Percentiles rank a stretch among this genome's conserved stretches.
These are phyloP conservation scores for Ptychodera flava DNA, from an alignment of 35 echinoderm and acorn worm genomes.

Conservation along the genomic window DNA sequence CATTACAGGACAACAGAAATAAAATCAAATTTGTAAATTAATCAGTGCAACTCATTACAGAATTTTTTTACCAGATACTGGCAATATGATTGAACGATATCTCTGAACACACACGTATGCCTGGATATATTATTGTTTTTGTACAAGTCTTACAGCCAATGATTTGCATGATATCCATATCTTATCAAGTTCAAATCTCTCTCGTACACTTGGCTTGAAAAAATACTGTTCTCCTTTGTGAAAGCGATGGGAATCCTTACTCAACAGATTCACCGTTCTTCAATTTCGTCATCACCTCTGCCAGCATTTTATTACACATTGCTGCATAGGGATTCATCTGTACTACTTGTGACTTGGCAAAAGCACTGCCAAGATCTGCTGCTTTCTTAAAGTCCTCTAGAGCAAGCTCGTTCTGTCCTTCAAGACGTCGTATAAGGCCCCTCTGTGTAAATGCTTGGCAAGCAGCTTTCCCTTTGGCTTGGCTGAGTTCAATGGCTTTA, in stretches of 20 bases:
- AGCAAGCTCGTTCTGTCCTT: constrained; percentile 60
- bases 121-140: too few species aligned
- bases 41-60: too few species aligned
- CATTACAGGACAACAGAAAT: too few species aligned
- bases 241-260: background rate
- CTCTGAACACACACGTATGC: too few species aligned
- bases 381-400: constrained; percentile 75
- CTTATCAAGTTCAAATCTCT: too few species aligned
- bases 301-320: constrained; percentile 96
- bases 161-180: too few species aligned
- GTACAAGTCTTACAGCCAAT: too few species aligned
- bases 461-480: constrained; percentile 55
- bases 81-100: too few species aligned
- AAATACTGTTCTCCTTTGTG: too few species aligned
- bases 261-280: constrained; percentile 53
- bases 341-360: constrained; percentile 75
- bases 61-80: too few species aligned
- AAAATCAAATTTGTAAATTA: too few species aligned
- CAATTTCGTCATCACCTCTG: constrained; percentile 63
- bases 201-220: too few species aligned
- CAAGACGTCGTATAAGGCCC: constrained; percentile 64
- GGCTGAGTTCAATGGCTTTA: constrained; percentile 69
- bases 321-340: constrained; percentile 93
- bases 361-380: constrained; percentile 65
- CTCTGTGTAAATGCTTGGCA: constrained; percentile 86